Base-by-base conservation (phyloP, 64 coral and sea anemone genomes). In the Porites lutea region DNA sequence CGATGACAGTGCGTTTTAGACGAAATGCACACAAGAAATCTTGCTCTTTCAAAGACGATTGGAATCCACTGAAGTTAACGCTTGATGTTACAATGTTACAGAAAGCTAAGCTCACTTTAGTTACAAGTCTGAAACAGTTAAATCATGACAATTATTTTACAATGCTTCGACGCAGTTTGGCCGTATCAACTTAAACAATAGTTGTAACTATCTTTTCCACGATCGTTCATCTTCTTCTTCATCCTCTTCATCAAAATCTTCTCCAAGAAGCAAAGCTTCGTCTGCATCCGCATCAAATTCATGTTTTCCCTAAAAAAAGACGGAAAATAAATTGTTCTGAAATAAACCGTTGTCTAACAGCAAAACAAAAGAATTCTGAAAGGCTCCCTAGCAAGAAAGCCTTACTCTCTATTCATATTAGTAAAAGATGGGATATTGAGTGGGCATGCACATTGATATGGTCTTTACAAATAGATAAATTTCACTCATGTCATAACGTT, bases 211-310 rank as follows among this genome's bases (percentile, higher is more conserved):
- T 93, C 91, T 93, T 79, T 85, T 86, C 91, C 91, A 93, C 3
- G 91, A 87, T 71, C 91, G 66, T 16, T 93, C 91, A 79, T 93
- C 91, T 55, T 92, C 90, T 9, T 91, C 89, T 46, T 93, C 91
- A 4, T 93, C 91, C 52, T 93, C 91, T 71, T 93, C 91, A 79
- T 93, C 91, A 87, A 93, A 85, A 72, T 93, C 91, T 77, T 87
- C 91, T n/a, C 81, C 72, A 19, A 93, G 83, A 18, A 93, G 63
- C 7, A 87, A 65, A 5, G 89, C 89, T 61, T 91, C 90, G 6
- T 92, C 91, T 65, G 74, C 82, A 43, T 86, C 82, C 8, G 83
- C 69, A 79, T 92, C 90, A 50, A 92, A 50, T 13, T 92, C 90
- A 86, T 92, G 90, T 37, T 93, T 93, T 71, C 75, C 91, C 91